Evolutionary conservation across 2,888 invertebrate species (phyloP).

Genomic region (Hermaeophaga mercurialis): DNA sequence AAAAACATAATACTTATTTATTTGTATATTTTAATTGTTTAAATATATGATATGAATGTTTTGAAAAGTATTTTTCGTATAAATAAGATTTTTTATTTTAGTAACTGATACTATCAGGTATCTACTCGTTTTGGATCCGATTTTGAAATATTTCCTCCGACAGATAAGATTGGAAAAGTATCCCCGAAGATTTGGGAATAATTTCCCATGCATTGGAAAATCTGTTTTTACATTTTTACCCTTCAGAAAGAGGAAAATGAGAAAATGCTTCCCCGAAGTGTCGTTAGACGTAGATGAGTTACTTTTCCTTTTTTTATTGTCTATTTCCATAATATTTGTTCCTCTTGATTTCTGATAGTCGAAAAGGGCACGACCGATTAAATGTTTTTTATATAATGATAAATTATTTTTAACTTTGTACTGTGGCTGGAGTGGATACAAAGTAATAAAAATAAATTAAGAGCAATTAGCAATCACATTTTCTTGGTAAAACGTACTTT

Average conservation of each 20-base stretch:
- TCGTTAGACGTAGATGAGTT: constrained; percentile 27
- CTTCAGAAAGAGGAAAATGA: constrained; percentile 14
- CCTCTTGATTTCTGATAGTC: constrained; percentile 9
- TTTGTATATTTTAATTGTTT: too few relatives aligned
- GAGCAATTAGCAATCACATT: too few relatives aligned
- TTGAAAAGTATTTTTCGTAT: too few relatives aligned
- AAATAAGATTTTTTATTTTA: too few relatives aligned
- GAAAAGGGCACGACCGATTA: too few relatives aligned
- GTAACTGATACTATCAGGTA: neutral
- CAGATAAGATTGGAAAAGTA: constrained; percentile 8
- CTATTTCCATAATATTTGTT: constrained; percentile 33
- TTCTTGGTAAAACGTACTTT: too few relatives aligned
- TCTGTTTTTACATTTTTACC: constrained; percentile 16
- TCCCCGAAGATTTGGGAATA: constrained; percentile 10
- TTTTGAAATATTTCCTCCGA: constrained; percentile 11
- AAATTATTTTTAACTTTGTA: too few relatives aligned
- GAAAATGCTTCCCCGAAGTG: constrained; percentile 23
- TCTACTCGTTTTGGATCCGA: neutral
- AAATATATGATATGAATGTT: too few relatives aligned
- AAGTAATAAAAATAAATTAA: too few relatives aligned
- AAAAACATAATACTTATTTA: too few relatives aligned
- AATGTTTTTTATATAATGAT: too few relatives aligned
- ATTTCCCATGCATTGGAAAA: constrained; percentile 16
- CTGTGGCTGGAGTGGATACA: too few relatives aligned
- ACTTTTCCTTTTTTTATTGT: constrained; percentile 31